A percentile compares a stretch with the other conserved stretches of the same genome.
These are phyloP conservation scores for Siniperca obscura DNA, from an alignment of 2,797 vertebrate genomes.

Conservation along the genomic window DNA sequence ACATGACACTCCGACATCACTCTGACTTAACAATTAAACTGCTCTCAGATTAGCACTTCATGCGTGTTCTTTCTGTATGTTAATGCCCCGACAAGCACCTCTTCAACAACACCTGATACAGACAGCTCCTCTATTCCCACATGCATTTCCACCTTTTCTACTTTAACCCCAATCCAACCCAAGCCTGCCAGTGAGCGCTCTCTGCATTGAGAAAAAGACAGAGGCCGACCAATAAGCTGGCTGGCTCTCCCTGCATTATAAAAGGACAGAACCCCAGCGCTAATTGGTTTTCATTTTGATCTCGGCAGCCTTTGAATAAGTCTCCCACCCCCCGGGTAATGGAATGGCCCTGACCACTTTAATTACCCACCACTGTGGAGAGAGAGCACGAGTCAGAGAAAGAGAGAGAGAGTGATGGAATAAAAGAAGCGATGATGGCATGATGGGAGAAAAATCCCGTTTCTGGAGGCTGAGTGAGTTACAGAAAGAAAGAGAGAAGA, in stretches of 20 bases:
- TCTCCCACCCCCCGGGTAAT: slow-evolving; percentile 69
- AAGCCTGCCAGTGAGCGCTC: slow-evolving; percentile 32
- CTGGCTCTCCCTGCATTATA: slow-evolving; percentile 57
- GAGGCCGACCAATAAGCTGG: slow-evolving; percentile 53
- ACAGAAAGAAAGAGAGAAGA: slow-evolving; percentile 38
- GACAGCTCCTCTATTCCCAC: slow-evolving; percentile 12
- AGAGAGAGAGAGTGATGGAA: slow-evolving; percentile 31
- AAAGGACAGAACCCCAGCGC: slow-evolving; percentile 67
- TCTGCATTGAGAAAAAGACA: slow-evolving; percentile 47
- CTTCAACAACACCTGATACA: slow-evolving; percentile 28
- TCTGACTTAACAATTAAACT: slow-evolving; percentile 11
- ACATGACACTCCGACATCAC: slow-evolving; percentile 1
- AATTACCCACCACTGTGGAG: slow-evolving; percentile 69
- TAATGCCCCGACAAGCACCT: slow-evolving; percentile 35
- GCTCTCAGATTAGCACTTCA: slow-evolving; percentile 7
- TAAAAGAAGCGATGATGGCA: slow-evolving; percentile 43
- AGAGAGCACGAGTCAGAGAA: slow-evolving; percentile 23
- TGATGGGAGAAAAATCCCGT: slow-evolving; percentile 53
- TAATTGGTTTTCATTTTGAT: slow-evolving; percentile 84
- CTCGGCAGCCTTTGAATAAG: slow-evolving; percentile 74
- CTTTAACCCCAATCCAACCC: slow-evolving; percentile 53
- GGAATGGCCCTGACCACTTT: slow-evolving; percentile 73
- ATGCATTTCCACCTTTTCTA: slow-evolving; percentile 46
- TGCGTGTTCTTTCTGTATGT: slow-evolving; percentile 25
- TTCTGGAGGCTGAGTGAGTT: slow-evolving; percentile 25